Base-by-base conservation (phyloP, 64 coral and sea anemone species). In the Cladopsammia gracilis region DNA sequence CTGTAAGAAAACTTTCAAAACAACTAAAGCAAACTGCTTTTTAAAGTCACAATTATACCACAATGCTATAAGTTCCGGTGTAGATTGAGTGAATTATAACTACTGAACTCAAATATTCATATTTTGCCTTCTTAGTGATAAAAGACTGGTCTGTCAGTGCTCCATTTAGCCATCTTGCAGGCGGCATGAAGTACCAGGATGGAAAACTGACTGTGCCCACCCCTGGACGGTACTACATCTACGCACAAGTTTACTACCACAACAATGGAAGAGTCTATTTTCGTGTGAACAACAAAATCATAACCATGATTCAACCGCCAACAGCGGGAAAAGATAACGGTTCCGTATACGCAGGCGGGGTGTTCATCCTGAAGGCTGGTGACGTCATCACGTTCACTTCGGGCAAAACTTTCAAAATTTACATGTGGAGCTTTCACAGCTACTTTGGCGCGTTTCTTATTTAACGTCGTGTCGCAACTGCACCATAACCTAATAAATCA, bases 361-460 rank as follows among this genome's bases (percentile, higher is more conserved):
- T 57, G 48, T 54, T 77, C 25, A 4, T 18, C 18, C 20, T 77
- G 9, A 77, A 53, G 1, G 50, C 75, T 54, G 48, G 48, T 54
- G 75, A 57, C 19, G 7, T 9, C 46, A 56, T 77, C 9, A 20
- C 48, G 8, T 77, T 77, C 7, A 14, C 18, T 64, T 64, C 61
- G 23, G 22, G 7, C 3, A 10, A 1, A 5, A 4, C 1, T 46
- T 7, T 0, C 4, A 22, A 11, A 56, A 5, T 77, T 14, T 77
- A 7, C 46, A 77, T 77, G 75, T 1, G 3, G 1, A 20, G 12
- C 46, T 3, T 6, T 48, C 44, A n/a, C 46, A 19, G 14, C 47
- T 75, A 75, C 72, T 75, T 77, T 54, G 75, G 75, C 10, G 50
- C 75, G 20, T 57, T 12, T 54, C 12, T 77, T 48, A 77, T 77